Evolutionary conservation across 23 tunicate species (phyloP).

Genomic region (Trididemnum nubilum): DNA sequence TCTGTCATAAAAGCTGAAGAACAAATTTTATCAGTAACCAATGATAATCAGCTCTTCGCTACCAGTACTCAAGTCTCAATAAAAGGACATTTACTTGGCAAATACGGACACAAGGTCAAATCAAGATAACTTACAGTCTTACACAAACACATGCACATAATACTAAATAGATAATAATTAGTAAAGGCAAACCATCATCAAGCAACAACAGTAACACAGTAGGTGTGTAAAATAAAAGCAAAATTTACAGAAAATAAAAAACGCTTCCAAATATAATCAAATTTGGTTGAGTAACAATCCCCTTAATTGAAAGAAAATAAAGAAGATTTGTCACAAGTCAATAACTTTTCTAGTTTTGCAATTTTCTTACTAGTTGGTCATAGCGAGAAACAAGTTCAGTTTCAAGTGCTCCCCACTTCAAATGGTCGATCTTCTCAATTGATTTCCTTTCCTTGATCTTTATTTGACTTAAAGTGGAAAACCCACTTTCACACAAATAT

Average conservation of each 20-base stretch:
- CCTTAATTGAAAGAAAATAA: background rate
- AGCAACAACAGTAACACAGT: conserved; percentile 1
- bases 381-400: background rate
- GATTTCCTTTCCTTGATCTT: background rate
- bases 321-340: background rate
- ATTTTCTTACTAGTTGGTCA: conserved; percentile 2
- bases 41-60: background rate
- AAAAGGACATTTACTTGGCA: background rate
- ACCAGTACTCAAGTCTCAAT: background rate
- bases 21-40: background rate
- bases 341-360: conserved; percentile 12
- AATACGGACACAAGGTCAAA: background rate
- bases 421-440: conserved; percentile 6
- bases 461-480: conserved; percentile 20
- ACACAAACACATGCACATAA: background rate
- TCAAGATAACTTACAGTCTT: background rate
- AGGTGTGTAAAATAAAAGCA: background rate
- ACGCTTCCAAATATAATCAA: background rate
- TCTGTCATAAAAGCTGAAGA: background rate
- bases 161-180: background rate
- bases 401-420: conserved; percentile 6
- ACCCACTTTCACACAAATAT: conserved; percentile 29
- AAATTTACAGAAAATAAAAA: background rate
- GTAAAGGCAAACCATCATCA: background rate
- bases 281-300: background rate